Conservation (phyloP, 1,140 invertebrate genomes). For the Trichonephila inaurata region DNA sequence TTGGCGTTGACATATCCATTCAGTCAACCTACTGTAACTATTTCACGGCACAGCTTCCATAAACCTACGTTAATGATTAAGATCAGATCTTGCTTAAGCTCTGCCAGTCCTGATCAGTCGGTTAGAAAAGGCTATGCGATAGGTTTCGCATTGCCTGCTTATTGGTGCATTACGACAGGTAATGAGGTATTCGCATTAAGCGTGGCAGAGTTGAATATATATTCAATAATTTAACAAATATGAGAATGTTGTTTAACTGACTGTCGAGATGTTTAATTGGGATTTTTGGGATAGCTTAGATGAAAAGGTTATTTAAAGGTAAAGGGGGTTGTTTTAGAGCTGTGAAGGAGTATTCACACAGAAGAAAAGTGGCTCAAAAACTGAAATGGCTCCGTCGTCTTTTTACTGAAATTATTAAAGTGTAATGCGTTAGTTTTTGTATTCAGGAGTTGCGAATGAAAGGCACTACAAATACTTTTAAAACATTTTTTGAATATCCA, state of each 20-base stretch:
- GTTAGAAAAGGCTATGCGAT: background rate
- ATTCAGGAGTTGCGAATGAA: background rate
- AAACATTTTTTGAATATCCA: too few species aligned
- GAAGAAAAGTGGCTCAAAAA: too few species aligned
- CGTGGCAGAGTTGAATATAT: background rate
- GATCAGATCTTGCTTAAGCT: background rate
- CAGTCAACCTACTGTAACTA: constrained; percentile 3
- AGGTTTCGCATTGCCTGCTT: background rate
- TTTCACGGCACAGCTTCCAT: background rate
- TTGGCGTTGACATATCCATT: constrained; percentile 1
- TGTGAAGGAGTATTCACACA: too few species aligned
- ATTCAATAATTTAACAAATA: background rate
- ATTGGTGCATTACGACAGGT: background rate
- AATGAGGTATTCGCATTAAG: background rate
- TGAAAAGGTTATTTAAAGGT: background rate
- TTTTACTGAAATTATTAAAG: background rate
- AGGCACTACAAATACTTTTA: too few species aligned
- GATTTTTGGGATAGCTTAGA: background rate
- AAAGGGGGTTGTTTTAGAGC: too few species aligned
- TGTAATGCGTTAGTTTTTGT: background rate
- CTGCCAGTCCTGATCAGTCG: background rate
- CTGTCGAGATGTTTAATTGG: background rate
- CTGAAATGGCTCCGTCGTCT: too few species aligned
- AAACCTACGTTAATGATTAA: background rate
- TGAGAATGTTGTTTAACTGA: background rate